Conservation (phyloP, 92 coral and sea anemone species). For the Palythoa grandis region DNA sequence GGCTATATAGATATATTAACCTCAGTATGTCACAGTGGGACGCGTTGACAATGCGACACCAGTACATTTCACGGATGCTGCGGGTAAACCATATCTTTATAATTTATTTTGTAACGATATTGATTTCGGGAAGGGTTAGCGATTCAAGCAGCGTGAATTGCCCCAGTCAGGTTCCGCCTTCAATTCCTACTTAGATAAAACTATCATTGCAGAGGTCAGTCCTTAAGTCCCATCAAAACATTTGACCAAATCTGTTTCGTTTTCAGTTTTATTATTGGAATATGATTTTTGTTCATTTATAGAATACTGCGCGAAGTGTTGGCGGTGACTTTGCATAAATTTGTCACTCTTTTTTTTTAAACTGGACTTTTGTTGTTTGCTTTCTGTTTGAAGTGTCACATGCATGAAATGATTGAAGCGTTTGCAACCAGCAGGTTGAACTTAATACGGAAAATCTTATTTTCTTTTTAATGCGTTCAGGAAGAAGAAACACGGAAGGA, state of each 20-base stretch:
- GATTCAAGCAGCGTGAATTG: slow-evolving; percentile 1
- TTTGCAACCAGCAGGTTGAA: not conserved
- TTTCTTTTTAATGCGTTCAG: slow-evolving; percentile 40
- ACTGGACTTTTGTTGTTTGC: not conserved
- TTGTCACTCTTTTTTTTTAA: not conserved
- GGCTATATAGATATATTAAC: not conserved
- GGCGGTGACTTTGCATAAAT: not conserved
- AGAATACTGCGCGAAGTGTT: not conserved
- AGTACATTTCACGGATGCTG: slow-evolving; percentile 15
- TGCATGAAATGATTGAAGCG: not conserved
- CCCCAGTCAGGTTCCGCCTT: not conserved
- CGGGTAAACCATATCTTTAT: slow-evolving; percentile 8
- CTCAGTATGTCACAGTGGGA: slow-evolving; percentile 20
- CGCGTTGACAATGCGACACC: not conserved
- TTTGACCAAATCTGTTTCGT: not conserved
- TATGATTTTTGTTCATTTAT: not conserved
- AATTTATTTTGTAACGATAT: slow-evolving; percentile 18
- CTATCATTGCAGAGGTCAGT: not conserved
- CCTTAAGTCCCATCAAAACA: not conserved
- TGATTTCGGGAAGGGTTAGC: not conserved
- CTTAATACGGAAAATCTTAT: not conserved
- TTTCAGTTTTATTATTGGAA: not conserved
- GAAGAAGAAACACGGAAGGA: slow-evolving; percentile 84
- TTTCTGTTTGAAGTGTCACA: not conserved
- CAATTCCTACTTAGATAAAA: not conserved